These are phyloP conservation scores for Poecilia gillii DNA, from an alignment of 2,797 vertebrate species.

Conservation along the genomic window DNA sequence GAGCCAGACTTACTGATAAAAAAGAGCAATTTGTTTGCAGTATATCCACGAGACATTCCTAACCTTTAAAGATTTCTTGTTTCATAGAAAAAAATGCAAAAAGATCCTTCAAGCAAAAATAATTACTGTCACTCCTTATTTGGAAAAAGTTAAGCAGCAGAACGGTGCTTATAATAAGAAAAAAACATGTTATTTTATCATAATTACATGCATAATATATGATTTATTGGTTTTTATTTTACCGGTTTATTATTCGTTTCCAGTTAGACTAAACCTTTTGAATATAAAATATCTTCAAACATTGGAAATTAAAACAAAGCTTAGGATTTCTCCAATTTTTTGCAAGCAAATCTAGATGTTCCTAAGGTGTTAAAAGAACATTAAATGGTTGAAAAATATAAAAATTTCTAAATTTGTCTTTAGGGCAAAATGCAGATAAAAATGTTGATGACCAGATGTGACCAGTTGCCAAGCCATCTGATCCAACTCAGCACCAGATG, in stretches of 20 bases:
- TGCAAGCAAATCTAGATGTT: neutral
- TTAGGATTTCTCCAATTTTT: neutral
- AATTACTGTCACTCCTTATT: neutral
- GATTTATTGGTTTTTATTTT: neutral
- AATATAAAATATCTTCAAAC: neutral
- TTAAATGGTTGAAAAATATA: neutral
- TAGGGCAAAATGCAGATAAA: conserved; percentile 19
- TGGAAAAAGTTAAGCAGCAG: neutral
- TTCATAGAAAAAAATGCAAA: neutral
- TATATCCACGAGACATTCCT: neutral
- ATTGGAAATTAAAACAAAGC: neutral
- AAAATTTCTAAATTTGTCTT: conserved; percentile 1
- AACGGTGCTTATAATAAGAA: neutral
- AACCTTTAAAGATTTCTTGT: neutral
- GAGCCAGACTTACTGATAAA: neutral
- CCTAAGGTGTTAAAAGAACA: neutral
- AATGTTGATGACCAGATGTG: conserved; percentile 43
- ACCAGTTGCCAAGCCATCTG: conserved; percentile 45
- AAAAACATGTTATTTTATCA: neutral
- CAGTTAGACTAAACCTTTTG: neutral
- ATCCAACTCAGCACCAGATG: conserved; percentile 48
- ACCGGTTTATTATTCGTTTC: neutral
- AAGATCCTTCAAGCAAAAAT: neutral
- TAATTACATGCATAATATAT: neutral
- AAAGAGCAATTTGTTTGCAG: neutral